A percentile compares a stretch with the other conserved stretches of the same genome.
phyloP scores from a whole-genome alignment of 2,888 invertebrate genomes.

The Melanchra persicariae region DNA sequence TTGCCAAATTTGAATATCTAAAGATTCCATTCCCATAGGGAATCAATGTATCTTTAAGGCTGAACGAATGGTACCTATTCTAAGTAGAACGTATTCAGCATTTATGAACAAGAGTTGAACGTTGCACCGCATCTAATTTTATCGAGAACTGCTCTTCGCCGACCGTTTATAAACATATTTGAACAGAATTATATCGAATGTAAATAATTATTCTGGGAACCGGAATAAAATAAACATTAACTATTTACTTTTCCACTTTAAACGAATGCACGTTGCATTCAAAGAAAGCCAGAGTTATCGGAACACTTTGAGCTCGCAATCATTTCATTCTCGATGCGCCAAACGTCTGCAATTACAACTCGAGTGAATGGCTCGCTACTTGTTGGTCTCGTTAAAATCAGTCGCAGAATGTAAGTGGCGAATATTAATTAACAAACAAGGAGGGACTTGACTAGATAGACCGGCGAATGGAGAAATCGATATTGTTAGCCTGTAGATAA shows the following conservation, averaged over 20 bases:
- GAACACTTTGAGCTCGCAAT: constrained; percentile 70
- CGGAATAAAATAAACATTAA: constrained; percentile 26
- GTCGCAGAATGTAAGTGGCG: constrained; percentile 30
- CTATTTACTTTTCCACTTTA: constrained; percentile 32
- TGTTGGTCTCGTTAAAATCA: constrained; percentile 59
- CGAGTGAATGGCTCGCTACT: constrained; percentile 65
- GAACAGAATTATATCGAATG: not conserved
- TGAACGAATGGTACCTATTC: not conserved
- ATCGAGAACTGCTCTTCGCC: constrained; percentile 6
- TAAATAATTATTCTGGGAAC: constrained; percentile 22
- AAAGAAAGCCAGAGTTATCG: constrained; percentile 67
- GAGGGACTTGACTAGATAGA: not conserved
- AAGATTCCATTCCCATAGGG: not conserved
- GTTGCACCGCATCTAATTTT: not conserved
- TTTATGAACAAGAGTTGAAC: not conserved
- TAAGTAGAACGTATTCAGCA: constrained; percentile 1
- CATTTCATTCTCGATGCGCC: constrained; percentile 66
- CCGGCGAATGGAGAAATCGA: constrained; percentile 8
- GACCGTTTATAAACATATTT: constrained; percentile 3
- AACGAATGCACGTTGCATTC: constrained; percentile 58
- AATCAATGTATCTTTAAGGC: not conserved
- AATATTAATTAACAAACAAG: constrained; percentile 52
- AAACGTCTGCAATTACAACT: constrained; percentile 71
- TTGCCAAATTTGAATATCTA: not conserved
- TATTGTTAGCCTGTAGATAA: constrained; percentile 17